A percentile compares a stretch with the other conserved stretches of the same genome.
Conservation (phyloP, 2,113 vertebrate genomes). For the Noturus placidus region DNA sequence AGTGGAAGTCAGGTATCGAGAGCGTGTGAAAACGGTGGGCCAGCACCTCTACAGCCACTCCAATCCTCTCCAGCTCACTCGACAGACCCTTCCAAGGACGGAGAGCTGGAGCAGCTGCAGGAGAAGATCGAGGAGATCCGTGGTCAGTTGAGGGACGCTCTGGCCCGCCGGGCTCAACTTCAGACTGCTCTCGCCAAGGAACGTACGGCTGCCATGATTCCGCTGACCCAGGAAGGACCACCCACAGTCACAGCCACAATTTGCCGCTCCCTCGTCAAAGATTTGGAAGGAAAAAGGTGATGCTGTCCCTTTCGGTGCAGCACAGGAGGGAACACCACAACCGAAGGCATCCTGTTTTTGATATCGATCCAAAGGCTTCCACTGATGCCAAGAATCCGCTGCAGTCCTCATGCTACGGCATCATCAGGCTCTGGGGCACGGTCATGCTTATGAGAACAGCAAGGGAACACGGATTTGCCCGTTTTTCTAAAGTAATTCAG, state of each 20-base stretch:
- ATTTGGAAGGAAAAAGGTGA: constrained; percentile 70
- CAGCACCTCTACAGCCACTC: not conserved
- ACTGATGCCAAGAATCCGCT: constrained; percentile 34
- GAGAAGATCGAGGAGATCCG: constrained; percentile 73
- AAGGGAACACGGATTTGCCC: not conserved
- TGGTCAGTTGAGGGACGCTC: constrained; percentile 72
- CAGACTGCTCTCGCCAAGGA: constrained; percentile 69
- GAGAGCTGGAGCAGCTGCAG: constrained; percentile 79
- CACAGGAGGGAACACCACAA: not conserved
- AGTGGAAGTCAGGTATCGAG: not conserved
- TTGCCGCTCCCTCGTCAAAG: constrained; percentile 57
- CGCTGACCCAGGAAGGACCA: constrained; percentile 43
- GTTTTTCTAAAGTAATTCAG: constrained; percentile 17
- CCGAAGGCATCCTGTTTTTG: constrained; percentile 24
- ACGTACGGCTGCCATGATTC: constrained; percentile 26
- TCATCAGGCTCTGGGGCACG: not conserved
- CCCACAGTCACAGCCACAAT: constrained; percentile 50
- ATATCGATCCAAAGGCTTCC: constrained; percentile 25
- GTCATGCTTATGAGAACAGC: constrained; percentile 22
- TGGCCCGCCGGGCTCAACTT: constrained; percentile 77
- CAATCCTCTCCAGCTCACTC: not conserved
- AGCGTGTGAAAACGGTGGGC: constrained; percentile 53
- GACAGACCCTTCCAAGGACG: constrained; percentile 29
- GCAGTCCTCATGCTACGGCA: constrained; percentile 31
- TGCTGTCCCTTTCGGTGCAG: not conserved